Conservation (phyloP, 1,140 invertebrate genomes). For the Andricus grossulariae region DNA sequence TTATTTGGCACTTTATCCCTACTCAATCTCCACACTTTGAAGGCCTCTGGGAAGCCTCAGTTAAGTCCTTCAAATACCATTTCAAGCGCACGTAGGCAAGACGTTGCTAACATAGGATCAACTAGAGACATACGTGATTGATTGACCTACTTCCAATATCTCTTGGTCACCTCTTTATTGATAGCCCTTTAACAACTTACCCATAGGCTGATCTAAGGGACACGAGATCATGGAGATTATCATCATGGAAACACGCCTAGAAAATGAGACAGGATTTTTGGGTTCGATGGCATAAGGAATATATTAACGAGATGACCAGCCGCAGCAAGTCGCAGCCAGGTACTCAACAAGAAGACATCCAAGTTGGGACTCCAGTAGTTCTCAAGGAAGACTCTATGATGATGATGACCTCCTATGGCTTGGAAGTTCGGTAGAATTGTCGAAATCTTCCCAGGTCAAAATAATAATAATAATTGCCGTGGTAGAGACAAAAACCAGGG, state of each 20-base stretch:
- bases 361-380: too few species aligned
- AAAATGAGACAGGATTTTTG: slow-evolving; percentile 52
- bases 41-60: not conserved
- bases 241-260: too few species aligned
- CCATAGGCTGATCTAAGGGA: too few species aligned
- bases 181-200: too few species aligned
- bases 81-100: slow-evolving; percentile 44
- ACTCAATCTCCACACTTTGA: slow-evolving; percentile 43
- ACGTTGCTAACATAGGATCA: slow-evolving; percentile 61
- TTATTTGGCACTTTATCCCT: slow-evolving; percentile 31
- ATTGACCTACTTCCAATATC: slow-evolving; percentile 39
- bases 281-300: too few species aligned
- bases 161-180: slow-evolving; percentile 34
- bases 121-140: slow-evolving; percentile 51
- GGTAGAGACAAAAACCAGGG: too few species aligned
- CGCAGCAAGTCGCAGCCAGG: slow-evolving; percentile 56
- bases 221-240: too few species aligned
- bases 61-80: slow-evolving; percentile 57
- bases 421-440: too few species aligned
- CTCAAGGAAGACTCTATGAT: too few species aligned
- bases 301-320: slow-evolving; percentile 57
- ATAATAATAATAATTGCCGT: too few species aligned
- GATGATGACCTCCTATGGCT: too few species aligned
- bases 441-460: too few species aligned
- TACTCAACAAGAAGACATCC: slow-evolving; percentile 38